Conservation (phyloP, 2,797 vertebrate genomes). For the Melanotaenia pygmaea region DNA sequence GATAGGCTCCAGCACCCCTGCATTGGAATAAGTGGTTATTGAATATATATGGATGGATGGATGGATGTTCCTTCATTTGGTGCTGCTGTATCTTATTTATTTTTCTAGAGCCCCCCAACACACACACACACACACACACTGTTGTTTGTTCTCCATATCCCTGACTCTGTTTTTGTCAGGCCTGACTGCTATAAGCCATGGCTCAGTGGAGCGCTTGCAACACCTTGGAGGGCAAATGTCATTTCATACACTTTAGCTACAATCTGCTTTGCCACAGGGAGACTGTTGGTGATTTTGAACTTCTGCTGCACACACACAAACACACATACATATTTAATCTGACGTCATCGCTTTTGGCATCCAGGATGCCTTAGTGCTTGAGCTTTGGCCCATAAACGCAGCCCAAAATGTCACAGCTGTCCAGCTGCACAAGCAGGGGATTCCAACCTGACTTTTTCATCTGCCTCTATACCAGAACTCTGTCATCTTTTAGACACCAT, state of each 20-base stretch:
- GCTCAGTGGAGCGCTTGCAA: slow-evolving; percentile 40
- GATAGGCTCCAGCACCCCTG: no score
- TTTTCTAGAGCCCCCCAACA: no score
- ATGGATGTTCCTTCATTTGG: no score
- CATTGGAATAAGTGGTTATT: no score
- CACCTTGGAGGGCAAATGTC: slow-evolving; percentile 64
- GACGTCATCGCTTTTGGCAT: slow-evolving; percentile 67
- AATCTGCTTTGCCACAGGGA: slow-evolving; percentile 59
- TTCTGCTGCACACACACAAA: slow-evolving; percentile 41
- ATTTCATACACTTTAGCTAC: slow-evolving; percentile 57
- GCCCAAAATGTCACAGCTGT: slow-evolving; percentile 76
- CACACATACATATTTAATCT: slow-evolving; percentile 26
- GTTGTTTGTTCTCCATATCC: slow-evolving; percentile 4
- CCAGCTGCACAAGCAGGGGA: slow-evolving; percentile 51
- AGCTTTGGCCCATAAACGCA: slow-evolving; percentile 57
- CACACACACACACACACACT: neutral
- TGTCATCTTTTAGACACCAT: slow-evolving; percentile 46
- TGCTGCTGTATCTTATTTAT: no score
- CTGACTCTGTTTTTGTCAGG: neutral
- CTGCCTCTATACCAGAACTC: slow-evolving; percentile 38
- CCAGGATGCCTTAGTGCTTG: slow-evolving; percentile 38
- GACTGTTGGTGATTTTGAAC: slow-evolving; percentile 54
- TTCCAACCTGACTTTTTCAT: slow-evolving; percentile 43
- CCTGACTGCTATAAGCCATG: slow-evolving; percentile 35
- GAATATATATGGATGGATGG: no score